phyloP scores from a whole-genome alignment of 2,113 vertebrate species.

The Dasyornis broadbenti region DNA sequence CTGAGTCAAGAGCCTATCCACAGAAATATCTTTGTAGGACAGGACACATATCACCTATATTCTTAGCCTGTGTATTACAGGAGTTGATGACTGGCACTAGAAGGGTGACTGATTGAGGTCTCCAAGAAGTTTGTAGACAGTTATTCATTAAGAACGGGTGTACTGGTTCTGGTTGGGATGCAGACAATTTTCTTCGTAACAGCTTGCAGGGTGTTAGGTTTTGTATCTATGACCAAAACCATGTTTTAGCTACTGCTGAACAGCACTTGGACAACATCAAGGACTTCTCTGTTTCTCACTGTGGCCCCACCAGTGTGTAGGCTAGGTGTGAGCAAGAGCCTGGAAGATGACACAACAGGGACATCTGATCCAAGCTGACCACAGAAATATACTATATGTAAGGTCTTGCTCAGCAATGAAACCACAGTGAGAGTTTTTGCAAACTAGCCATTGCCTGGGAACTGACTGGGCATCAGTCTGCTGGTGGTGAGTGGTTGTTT shows the following conservation, averaged over 20 bases:
- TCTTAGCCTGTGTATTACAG: not conserved
- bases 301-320: not conserved
- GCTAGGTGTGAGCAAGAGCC: not conserved
- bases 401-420: not conserved
- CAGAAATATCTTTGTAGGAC: not conserved
- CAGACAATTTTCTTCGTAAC: not conserved
- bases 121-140: not conserved
- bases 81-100: not conserved
- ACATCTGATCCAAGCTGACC: not conserved
- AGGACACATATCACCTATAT: not conserved
- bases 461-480: not conserved
- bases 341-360: not conserved
- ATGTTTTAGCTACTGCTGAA: not conserved
- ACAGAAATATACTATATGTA: not conserved
- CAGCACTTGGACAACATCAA: not conserved
- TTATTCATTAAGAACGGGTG: not conserved
- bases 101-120: not conserved
- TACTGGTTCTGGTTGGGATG: not conserved
- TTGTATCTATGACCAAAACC: not conserved
- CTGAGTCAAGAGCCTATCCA: not conserved
- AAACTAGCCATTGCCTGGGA: not conserved
- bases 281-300: not conserved
- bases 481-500: not conserved
- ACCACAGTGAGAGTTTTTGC: not conserved
- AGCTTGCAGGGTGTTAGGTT: not conserved